Evolutionary conservation across 1,140 invertebrate genomes (phyloP), one percentile per base, ranked within the genome.

Genomic region (Alviniconcha marisindica): DNA sequence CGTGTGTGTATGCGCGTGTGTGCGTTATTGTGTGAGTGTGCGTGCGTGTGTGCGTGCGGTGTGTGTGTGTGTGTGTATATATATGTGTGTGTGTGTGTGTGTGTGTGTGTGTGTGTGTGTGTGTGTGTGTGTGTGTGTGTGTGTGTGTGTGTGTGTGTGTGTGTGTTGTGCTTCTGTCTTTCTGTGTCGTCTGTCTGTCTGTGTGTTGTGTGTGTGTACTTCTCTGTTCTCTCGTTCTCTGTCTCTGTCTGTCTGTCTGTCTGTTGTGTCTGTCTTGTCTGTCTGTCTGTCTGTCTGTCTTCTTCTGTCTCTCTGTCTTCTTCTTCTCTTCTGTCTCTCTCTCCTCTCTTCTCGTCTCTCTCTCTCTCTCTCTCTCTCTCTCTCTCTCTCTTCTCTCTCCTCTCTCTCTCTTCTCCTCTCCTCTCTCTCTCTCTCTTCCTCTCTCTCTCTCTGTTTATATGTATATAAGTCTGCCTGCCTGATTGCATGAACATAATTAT

Each of bases 111-210:
- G 56, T 60, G 56, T 60, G 56, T 60, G 56, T 60, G 56, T 60
- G 56, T 60, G 56, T 60, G 56, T 60, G 56, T 60, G 56, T 60
- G 56, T 60, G 56, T 60, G 56, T 60, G 56, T 60, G 15, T 60
- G 56, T 60, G 15, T 18, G 15, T 18, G 56, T 60, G 56, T 60
- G 56, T 60, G 56, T 60, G 56, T 60, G 56, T 60, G 56, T 60
- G n/a, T n/a, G n/a, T n/a, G n/a, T n/a, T n/a, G n/a, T n/a, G n/a
- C n/a, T n/a, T n/a, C n/a, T n/a, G n/a, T n/a, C n/a, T n/a, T n/a
- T n/a, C n/a, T n/a, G n/a, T n/a, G n/a, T n/a, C n/a, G n/a, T n/a
- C n/a, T n/a, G n/a, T n/a, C n/a, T n/a, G n/a, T n/a, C n/a, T n/a
- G n/a, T n/a, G n/a, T n/a, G n/a, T n/a, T n/a, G n/a, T n/a, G n/a